Percentiles rank a stretch among this genome's conserved stretches.
Evolutionary conservation across 2,113 vertebrate genomes (phyloP).

Genomic region (Microtus montanus): DNA sequence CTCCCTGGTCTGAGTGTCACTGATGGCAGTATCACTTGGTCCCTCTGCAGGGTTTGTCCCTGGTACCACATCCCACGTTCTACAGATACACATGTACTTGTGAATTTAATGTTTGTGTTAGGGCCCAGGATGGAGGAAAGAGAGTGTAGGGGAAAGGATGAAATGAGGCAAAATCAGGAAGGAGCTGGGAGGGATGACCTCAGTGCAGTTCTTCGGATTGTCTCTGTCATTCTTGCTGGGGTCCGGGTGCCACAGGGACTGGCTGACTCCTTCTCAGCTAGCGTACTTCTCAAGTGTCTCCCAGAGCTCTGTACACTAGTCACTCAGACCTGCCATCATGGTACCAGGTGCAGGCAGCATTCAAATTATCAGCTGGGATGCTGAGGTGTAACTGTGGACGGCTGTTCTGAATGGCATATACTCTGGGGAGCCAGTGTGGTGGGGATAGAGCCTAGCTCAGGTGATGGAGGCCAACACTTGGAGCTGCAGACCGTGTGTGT

Average conservation of each 20-base stretch:
- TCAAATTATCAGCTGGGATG: not conserved
- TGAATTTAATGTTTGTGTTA: not conserved
- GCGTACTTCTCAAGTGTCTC: not conserved
- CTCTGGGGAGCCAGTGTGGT: rapidly evolving
- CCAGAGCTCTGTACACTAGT: not conserved
- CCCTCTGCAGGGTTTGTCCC: not conserved
- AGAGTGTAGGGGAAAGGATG: not conserved
- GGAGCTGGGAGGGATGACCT: not conserved
- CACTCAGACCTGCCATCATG: no score
- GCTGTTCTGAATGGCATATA: not conserved
- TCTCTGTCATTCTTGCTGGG: not conserved
- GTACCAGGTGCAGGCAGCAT: no score
- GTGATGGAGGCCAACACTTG: no score
- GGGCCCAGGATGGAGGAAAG: not conserved
- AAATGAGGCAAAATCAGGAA: not conserved
- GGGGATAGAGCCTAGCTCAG: not conserved
- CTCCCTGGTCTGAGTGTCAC: not conserved
- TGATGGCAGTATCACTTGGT: no score
- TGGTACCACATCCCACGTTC: not conserved
- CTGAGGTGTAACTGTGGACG: not conserved
- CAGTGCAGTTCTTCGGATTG: not conserved
- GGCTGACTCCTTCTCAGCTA: no score
- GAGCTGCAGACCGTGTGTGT: rapidly evolving
- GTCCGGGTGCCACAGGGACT: not conserved
- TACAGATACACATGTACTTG: not conserved